Percentiles rank a stretch among this genome's conserved stretches.
Evolutionary conservation across 2,888 invertebrate species (phyloP).

Genomic region (Agriopis leucophaearia): DNA sequence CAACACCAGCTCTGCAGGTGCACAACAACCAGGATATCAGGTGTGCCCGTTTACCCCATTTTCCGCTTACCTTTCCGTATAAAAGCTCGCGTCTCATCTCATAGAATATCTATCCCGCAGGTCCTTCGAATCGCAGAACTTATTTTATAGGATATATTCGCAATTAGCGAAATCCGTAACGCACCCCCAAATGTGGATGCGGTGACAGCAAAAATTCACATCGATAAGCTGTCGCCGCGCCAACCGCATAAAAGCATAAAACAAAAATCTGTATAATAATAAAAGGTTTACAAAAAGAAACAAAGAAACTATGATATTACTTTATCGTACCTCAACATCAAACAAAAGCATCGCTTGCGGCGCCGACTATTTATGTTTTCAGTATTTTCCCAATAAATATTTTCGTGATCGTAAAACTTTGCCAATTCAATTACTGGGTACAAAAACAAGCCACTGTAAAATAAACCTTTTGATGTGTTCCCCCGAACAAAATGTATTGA

Average conservation of each 20-base stretch:
- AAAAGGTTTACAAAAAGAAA: constrained; percentile 13
- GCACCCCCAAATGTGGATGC: no score
- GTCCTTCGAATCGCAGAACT: no score
- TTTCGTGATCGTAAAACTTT: constrained; percentile 69
- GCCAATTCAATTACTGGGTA: constrained; percentile 72
- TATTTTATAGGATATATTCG: no score
- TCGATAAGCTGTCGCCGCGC: no score
- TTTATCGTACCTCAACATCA: constrained; percentile 24
- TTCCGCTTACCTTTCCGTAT: no score
- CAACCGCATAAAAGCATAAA: background rate
- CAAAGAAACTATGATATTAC: constrained; percentile 17
- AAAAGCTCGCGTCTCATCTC: no score
- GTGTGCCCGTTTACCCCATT: no score
- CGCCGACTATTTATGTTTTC: constrained; percentile 59
- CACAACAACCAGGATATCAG: no score
- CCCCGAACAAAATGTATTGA: constrained; percentile 64
- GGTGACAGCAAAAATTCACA: no score
- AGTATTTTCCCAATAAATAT: constrained; percentile 64
- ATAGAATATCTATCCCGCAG: no score
- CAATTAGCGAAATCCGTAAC: no score
- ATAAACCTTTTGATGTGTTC: constrained; percentile 69
- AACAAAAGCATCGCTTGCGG: constrained; percentile 21
- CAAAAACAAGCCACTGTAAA: constrained; percentile 71
- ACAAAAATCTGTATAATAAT: constrained; percentile 13
- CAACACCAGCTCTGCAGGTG: no score